Percentiles rank a stretch among this genome's conserved stretches.
Evolutionary conservation across 2,797 vertebrate species (phyloP).

Genomic region (Lophius americanus): DNA sequence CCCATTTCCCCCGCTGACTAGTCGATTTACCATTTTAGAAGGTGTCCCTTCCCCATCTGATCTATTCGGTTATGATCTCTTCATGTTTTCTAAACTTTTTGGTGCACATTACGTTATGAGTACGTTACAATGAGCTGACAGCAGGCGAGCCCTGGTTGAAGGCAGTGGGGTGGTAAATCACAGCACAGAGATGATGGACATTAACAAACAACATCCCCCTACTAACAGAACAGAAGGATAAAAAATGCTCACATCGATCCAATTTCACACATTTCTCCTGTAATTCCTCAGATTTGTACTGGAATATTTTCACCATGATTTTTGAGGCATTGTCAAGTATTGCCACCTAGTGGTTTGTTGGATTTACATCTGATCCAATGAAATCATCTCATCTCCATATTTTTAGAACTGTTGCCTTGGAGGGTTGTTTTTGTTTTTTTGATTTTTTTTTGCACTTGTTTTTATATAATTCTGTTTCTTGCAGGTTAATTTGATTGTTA

Average conservation of each 20-base stretch:
- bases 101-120: slow-evolving; percentile 35
- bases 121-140: slow-evolving; percentile 51
- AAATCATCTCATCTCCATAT: slow-evolving; percentile 7
- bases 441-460: slow-evolving; percentile 43
- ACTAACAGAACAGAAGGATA: slow-evolving; percentile 65
- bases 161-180: slow-evolving; percentile 65
- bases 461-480: slow-evolving; percentile 43
- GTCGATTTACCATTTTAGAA: slow-evolving; percentile 35
- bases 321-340: slow-evolving; percentile 69
- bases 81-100: slow-evolving; percentile 40
- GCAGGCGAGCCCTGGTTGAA: slow-evolving; percentile 44
- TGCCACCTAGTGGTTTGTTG: slow-evolving; percentile 80
- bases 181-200: slow-evolving; percentile 59
- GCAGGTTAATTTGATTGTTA: slow-evolving; percentile 55
- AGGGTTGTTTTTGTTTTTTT: not conserved
- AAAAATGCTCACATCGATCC: slow-evolving; percentile 63
- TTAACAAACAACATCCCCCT: slow-evolving; percentile 66
- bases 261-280: slow-evolving; percentile 61
- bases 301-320: slow-evolving; percentile 17
- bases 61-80: slow-evolving; percentile 54
- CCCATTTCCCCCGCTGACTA: slow-evolving; percentile 33
- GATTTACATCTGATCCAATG: slow-evolving; percentile 7
- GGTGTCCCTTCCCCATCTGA: slow-evolving; percentile 22
- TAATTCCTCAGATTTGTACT: slow-evolving; percentile 55
- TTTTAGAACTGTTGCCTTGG: slow-evolving; percentile 24